Base-by-base conservation (phyloP, 2,797 vertebrate genomes). In the Stomatorhinus walkeri region DNA sequence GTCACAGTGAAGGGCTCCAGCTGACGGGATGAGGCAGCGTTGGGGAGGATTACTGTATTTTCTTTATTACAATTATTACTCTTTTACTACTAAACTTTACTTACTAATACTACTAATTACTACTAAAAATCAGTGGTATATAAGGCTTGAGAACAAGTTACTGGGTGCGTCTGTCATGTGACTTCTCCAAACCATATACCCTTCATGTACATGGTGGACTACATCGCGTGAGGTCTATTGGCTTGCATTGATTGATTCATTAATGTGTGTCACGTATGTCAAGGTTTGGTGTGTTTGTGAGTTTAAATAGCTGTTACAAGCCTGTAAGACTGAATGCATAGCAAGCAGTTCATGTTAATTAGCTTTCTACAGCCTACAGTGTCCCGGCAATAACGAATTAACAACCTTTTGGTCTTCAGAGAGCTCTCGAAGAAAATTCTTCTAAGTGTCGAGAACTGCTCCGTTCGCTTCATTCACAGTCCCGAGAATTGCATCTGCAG, bases 251-350 rank as follows among this genome's bases (percentile, higher is more conserved):
- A 22, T 46, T 43, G 76, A 81, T 46, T 46, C 48, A 52, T 85
- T 52, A 49, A 85, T 51, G 83, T 51, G 12, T 85, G 48, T 49
- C 81, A 24, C 46, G 24, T 51, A 28, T 49, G 22, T 85, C n/a
- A 52, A 51, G 46, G 51, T 85, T 28, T 24, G 22, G 43, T 85
- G 83, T 28, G 12, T 83, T 19, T 83, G 9, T 48, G 19, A 48
- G 79, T 83, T 24, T 51, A 85, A 85, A 49, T 85, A 22, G 83
- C 76, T 52, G 43, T 24, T 52, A 51, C 46, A 32, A 12, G 83
- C 46, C 12, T 85, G 83, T 52, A 48, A 85, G n/a, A 85, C 83
- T 51, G 48, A 49, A 52, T 85, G 83, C 83, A 85, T 52, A 51
- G 48, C 46, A 85, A 85, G 83, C 83, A 51, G 12, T 85, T 85